These are phyloP conservation scores for Potorous gilbertii DNA, from an alignment of 2,797 vertebrate genomes.

Conservation along the genomic window DNA sequence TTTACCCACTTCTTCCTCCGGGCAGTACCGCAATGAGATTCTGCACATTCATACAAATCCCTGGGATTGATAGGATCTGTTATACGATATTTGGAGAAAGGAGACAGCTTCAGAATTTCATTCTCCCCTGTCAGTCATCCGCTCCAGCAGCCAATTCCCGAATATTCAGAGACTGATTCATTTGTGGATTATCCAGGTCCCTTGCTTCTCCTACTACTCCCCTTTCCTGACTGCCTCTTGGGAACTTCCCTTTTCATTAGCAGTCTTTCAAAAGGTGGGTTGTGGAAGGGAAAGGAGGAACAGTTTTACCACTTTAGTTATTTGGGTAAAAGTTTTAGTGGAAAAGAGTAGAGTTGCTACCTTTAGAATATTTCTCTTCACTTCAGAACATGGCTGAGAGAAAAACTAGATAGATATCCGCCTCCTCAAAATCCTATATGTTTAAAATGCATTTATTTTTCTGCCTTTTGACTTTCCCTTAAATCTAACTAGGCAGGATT, in stretches of 20 bases:
- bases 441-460: background rate
- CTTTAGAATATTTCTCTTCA: background rate
- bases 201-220: background rate
- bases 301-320: background rate
- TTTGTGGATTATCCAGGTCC: background rate
- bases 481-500: background rate
- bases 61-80: conserved; percentile 11
- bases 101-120: background rate
- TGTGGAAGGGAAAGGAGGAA: background rate
- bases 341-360: background rate
- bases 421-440: background rate
- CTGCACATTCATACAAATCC: background rate
- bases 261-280: background rate
- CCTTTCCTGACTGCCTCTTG: background rate
- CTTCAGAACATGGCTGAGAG: background rate
- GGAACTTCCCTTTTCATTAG: background rate
- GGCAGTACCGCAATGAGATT: conserved; percentile 20
- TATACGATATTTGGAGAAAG: background rate
- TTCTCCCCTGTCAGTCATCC: conserved; percentile 11
- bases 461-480: too few relatives aligned
- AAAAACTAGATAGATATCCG: background rate
- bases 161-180: background rate
- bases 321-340: background rate
- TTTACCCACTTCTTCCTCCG: conserved; percentile 30
- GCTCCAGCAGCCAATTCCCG: background rate